Base-by-base conservation (phyloP, 2,113 vertebrate species). In the Paradoxurus hermaphroditus region DNA sequence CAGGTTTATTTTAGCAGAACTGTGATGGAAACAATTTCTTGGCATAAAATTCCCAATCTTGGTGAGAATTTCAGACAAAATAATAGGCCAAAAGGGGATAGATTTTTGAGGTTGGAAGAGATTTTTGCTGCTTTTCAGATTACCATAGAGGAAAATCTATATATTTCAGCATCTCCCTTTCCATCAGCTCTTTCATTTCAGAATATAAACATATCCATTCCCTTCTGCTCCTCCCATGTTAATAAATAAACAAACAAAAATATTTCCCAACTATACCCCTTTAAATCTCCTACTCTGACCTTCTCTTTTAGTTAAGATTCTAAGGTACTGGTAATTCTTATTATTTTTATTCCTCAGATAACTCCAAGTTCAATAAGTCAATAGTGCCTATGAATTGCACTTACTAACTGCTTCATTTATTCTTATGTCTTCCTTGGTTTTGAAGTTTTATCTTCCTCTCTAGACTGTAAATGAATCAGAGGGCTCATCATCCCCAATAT, bases 121-220 rank as follows among this genome's bases (percentile, higher is more conserved):
- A 25, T 25, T 84, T 94, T 92, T 90, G 6, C 18, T 86, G 2
- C 27, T 94, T 90, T 92, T 94, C 44, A 67, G 83, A 79, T 95
- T 56, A 72, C 18, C 9, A 8, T 14, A n/a, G 25, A 65, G 7
- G 34, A 91, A 56, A 9, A 1, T 12, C 4, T 46, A 9, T 41
- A 7, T 62, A 79, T 84, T 81, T 95, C 84, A 91, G 3, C 19
- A 77, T 75, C 21, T 59, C 7, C 9, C 10, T 90, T 81, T 46
- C 16, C 3, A 53, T 34, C 3, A 85, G 10, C 11, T 41, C 27
- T 87, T 88, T 79, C 21, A 29, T 89, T 96, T 23, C 31, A 31
- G 10, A 90, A 15, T 29, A 75, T 34, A 94, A 79, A 88, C 8
- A 85, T 70, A 41, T 65, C 2, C 15, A 75, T 12, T 79, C 2